Percentiles rank a stretch among this genome's conserved stretches.
These are phyloP conservation scores for Drosophila orosa DNA, from an alignment of 1,140 invertebrate genomes.

Conservation along the genomic window DNA sequence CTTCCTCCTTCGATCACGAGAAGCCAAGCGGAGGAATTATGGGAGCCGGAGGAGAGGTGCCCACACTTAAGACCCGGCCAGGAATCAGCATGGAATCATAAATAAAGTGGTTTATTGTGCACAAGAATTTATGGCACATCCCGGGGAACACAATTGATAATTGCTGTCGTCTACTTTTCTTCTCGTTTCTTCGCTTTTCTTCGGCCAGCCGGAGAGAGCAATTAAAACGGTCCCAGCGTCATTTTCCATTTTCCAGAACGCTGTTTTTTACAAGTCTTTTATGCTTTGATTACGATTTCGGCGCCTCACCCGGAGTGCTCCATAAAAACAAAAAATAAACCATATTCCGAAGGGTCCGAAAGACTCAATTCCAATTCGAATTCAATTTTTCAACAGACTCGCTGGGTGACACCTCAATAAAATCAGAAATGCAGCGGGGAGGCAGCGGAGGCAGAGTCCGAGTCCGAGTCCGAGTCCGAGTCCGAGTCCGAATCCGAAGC, in stretches of 20 bases:
- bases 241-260: constrained; percentile 54
- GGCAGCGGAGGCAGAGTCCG: constrained; percentile 7
- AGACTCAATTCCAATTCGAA: constrained; percentile 76
- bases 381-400: constrained; percentile 77
- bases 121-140: constrained; percentile 71
- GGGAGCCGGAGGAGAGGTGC: constrained; percentile 8
- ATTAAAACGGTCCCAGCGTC: constrained; percentile 67
- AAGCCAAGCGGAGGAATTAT: constrained; percentile 34
- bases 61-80: constrained; percentile 21
- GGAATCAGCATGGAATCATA: constrained; percentile 69
- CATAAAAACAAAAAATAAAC: constrained; percentile 68
- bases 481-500: background rate
- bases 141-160: constrained; percentile 70
- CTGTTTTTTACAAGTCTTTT: constrained; percentile 63
- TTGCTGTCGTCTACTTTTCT: constrained; percentile 73
- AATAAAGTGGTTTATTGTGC: constrained; percentile 74
- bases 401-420: constrained; percentile 77
- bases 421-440: constrained; percentile 57
- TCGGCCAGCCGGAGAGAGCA: constrained; percentile 31
- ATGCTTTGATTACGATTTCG: constrained; percentile 79
- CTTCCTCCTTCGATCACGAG: constrained; percentile 27
- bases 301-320: constrained; percentile 60
- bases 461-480: background rate
- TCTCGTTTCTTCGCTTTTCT: constrained; percentile 27
- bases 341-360: constrained; percentile 36